A percentile compares a stretch with the other conserved stretches of the same genome.
Evolutionary conservation across 2,888 invertebrate genomes (phyloP).

Genomic region (Macaria notata): DNA sequence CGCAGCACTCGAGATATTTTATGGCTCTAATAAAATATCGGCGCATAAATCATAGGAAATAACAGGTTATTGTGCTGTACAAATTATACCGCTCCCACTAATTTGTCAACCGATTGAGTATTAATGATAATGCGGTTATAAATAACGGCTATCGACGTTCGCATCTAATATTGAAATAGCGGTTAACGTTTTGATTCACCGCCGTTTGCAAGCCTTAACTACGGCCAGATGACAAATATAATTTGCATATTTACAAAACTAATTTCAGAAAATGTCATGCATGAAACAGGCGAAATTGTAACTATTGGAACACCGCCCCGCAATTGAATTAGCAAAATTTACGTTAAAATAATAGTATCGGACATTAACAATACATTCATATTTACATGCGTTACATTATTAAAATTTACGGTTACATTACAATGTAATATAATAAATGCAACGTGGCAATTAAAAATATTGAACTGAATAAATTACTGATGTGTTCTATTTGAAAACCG

Average conservation of each 20-base stretch:
- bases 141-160: conserved; percentile 25
- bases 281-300: background rate
- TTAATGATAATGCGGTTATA: conserved; percentile 27
- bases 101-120: conserved; percentile 49
- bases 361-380: no score
- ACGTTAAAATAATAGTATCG: background rate
- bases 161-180: conserved; percentile 16
- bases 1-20: conserved; percentile 53
- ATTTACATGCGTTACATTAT: no score
- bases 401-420: no score
- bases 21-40: conserved; percentile 68
- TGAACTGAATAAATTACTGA: no score
- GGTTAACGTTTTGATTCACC: conserved; percentile 7
- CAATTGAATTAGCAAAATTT: background rate
- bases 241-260: conserved; percentile 4
- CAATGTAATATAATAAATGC: no score
- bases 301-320: background rate
- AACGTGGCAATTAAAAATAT: no score
- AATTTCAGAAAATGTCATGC: background rate
- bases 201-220: conserved; percentile 2
- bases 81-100: conserved; percentile 52
- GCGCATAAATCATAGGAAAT: conserved; percentile 64
- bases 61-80: conserved; percentile 48
- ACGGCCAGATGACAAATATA: conserved; percentile 2
- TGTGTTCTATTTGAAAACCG: no score